A percentile compares a stretch with the other conserved stretches of the same genome.
These are phyloP conservation scores for Dendroctonus valens DNA, from an alignment of 1,140 invertebrate genomes.

Conservation along the genomic window DNA sequence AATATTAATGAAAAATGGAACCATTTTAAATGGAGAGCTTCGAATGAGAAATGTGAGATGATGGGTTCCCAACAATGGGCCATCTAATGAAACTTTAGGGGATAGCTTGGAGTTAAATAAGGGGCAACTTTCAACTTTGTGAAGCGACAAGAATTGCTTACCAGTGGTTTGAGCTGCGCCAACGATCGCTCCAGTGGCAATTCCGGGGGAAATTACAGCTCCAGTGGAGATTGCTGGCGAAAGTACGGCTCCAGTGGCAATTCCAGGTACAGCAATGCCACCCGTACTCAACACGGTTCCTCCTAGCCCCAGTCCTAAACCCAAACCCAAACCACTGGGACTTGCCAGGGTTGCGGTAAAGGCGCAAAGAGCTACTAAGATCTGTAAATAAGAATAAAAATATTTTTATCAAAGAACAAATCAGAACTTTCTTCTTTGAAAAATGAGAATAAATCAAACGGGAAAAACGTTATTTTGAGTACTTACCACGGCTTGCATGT, in stretches of 20 bases:
- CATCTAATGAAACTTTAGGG: no score
- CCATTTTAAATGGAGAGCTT: not conserved
- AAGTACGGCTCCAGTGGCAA: slow-evolving; percentile 5
- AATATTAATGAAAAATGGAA: not conserved
- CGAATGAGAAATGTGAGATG: no score
- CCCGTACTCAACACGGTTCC: slow-evolving; percentile 1
- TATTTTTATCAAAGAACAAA: not conserved
- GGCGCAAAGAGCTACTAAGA: slow-evolving; percentile 14
- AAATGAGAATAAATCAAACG: not conserved
- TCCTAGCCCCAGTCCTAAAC: slow-evolving; percentile 2
- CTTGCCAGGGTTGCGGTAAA: slow-evolving; percentile 10
- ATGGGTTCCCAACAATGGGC: no score
- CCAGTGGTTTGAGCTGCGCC: slow-evolving; percentile 5
- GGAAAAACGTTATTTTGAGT: slow-evolving; percentile 2
- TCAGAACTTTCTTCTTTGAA: not conserved
- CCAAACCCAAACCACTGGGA: slow-evolving; percentile 15
- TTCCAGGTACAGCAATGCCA: slow-evolving; percentile 1
- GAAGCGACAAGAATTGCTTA: not conserved
- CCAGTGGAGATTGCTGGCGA: slow-evolving; percentile 11
- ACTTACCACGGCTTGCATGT: slow-evolving; percentile 28
- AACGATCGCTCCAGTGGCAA: slow-evolving; percentile 20
- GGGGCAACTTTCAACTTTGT: not conserved
- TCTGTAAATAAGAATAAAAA: slow-evolving; percentile 16
- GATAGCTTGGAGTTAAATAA: not conserved
- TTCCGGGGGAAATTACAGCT: slow-evolving; percentile 7